Evolutionary conservation across 2,888 invertebrate genomes (phyloP), one percentile per base, ranked within the genome.

Genomic region (Pseudeuparius sepicola): DNA sequence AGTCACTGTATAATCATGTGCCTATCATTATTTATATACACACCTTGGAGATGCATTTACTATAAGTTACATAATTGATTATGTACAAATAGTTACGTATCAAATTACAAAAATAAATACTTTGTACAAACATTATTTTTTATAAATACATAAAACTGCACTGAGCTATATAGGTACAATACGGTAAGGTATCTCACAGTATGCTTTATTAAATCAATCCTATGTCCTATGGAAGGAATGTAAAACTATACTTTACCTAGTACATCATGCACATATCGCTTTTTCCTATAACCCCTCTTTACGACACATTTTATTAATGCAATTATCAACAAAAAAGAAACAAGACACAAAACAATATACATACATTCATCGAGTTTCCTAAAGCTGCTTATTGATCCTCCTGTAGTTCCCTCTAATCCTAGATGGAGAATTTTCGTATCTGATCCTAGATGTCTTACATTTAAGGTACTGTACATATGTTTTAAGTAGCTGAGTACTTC

Each of bases 191-290:
- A n/a, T n/a, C n/a, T n/a, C n/a, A n/a, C n/a, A n/a, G n/a, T n/a
- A n/a, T n/a, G n/a, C n/a, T n/a, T n/a, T n/a, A n/a, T n/a, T n/a
- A n/a, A n/a, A n/a, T n/a, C n/a, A n/a, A n/a, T n/a, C n/a, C n/a
- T n/a, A n/a, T n/a, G n/a, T n/a, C n/a, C n/a, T n/a, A n/a, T n/a
- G n/a, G n/a, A n/a, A n/a, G n/a, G n/a, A n/a, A n/a, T n/a, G n/a
- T n/a, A n/a, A n/a, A n/a, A n/a, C n/a, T 40, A 81, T 57, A 80
- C 80, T 67, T 80, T 82, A 49, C 78, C 77, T 49, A 78, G 61
- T 43, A 74, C 55, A 55, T 75, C 78, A 64, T 78, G 76, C 49
- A 75, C 70, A 60, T 82, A 81, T 49, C 70, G 62, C 62, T 80
- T 84, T 61, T 80, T 85, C 55, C 75, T 76, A 60, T 82, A 80